These are phyloP conservation scores for Ditylenchus dipsaci DNA, from an alignment of 1,140 invertebrate species.

Conservation along the genomic window DNA sequence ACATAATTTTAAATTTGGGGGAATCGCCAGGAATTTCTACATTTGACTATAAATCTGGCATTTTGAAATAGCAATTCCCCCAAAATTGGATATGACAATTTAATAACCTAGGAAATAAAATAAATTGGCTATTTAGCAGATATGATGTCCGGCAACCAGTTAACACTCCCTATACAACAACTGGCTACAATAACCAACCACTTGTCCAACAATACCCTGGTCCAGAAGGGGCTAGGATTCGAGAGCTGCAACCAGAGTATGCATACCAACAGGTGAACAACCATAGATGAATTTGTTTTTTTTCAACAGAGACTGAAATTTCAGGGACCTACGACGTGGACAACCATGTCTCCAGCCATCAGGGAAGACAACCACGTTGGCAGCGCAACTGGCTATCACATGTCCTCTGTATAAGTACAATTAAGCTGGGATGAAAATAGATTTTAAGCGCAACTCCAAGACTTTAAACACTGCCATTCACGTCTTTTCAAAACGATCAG, in stretches of 20 bases:
- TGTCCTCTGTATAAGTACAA: constrained; percentile 15
- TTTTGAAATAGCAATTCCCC: not conserved
- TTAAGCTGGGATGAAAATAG: not conserved
- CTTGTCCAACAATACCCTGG: constrained; percentile 3
- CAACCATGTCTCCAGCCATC: constrained; percentile 12
- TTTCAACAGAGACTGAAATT: not conserved
- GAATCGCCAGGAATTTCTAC: not conserved
- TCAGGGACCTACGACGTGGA: constrained; percentile 19
- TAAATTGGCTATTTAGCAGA: not conserved
- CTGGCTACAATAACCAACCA: not conserved
- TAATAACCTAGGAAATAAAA: not conserved
- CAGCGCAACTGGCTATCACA: constrained; percentile 13
- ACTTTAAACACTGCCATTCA: no score
- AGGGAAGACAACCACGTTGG: not conserved
- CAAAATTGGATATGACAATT: not conserved
- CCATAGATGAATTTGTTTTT: not conserved
- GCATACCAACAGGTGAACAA: constrained; percentile 18
- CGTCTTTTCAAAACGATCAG: no score
- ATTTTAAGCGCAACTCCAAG: no score
- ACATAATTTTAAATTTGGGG: no score
- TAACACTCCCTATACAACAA: not conserved
- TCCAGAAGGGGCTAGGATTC: constrained; percentile 5
- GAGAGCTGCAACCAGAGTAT: constrained; percentile 24
- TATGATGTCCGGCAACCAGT: constrained; percentile 1
- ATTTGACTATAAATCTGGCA: not conserved